phyloP scores from a whole-genome alignment of 2,113 vertebrate genomes.

The Alligator sinensis region DNA sequence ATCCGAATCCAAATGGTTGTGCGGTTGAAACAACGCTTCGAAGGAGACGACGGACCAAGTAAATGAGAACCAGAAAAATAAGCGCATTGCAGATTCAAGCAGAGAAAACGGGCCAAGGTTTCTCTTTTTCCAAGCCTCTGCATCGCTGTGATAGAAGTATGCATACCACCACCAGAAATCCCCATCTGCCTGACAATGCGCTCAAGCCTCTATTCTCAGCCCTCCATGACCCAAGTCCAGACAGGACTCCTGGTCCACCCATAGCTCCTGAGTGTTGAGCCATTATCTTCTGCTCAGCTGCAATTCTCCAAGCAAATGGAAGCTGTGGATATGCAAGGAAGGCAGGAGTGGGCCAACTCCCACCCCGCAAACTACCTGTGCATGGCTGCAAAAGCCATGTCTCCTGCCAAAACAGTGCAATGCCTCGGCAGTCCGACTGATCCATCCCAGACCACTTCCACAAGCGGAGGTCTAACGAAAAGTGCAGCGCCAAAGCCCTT shows the following conservation, averaged over 20 bases:
- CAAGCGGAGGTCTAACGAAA: neutral
- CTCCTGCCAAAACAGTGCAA: too few relatives aligned
- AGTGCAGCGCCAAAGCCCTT: neutral
- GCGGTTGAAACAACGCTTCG: too few relatives aligned
- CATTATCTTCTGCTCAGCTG: neutral
- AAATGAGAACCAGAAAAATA: too few relatives aligned
- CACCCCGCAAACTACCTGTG: too few relatives aligned
- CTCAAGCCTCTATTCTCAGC: neutral
- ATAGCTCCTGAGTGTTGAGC: neutral
- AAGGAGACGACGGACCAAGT: too few relatives aligned
- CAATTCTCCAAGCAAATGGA: neutral
- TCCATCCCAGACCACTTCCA: neutral
- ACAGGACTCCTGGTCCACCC: neutral
- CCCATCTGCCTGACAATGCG: neutral
- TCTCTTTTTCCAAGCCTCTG: too few relatives aligned
- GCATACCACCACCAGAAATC: too few relatives aligned
- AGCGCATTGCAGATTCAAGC: too few relatives aligned
- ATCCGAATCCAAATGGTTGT: too few relatives aligned
- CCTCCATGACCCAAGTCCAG: neutral
- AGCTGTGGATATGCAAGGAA: neutral
- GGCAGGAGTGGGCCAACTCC: neutral
- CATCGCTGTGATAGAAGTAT: too few relatives aligned
- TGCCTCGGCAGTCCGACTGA: neutral
- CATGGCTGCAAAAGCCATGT: too few relatives aligned
- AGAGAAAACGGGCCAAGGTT: too few relatives aligned